These are phyloP conservation scores for Tyrophagus putrescentiae DNA, from an alignment of 1,140 invertebrate genomes.

Conservation along the genomic window DNA sequence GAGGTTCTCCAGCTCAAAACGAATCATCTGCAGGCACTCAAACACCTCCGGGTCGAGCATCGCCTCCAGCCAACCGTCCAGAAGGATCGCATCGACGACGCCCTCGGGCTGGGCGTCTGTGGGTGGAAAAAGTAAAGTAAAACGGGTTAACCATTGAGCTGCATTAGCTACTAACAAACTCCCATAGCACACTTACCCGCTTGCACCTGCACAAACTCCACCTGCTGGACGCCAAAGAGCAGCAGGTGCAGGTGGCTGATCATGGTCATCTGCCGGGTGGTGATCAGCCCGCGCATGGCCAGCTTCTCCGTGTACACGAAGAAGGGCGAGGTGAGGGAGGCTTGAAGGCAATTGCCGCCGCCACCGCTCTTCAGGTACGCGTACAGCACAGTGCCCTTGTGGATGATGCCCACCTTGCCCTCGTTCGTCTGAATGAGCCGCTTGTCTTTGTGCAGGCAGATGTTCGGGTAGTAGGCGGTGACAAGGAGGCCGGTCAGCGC, in stretches of 20 bases:
- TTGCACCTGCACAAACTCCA: no score
- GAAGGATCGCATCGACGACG: neutral
- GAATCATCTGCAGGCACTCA: neutral
- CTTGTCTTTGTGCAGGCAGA: constrained; percentile 87
- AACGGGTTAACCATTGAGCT: no score
- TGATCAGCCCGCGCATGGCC: constrained; percentile 78
- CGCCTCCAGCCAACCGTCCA: constrained; percentile 1
- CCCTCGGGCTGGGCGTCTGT: no score
- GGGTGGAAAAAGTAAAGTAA: no score
- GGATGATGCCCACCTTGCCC: constrained; percentile 78
- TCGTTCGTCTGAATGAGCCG: constrained; percentile 91
- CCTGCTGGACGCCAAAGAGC: constrained; percentile 74
- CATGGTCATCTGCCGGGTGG: constrained; percentile 94
- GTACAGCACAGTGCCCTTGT: constrained; percentile 94
- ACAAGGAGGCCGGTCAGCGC: constrained; percentile 56
- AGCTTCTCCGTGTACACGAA: constrained; percentile 97
- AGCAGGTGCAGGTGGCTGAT: constrained; percentile 81
- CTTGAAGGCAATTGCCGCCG: no score
- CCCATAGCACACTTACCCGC: no score
- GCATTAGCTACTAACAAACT: no score
- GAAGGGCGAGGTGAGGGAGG: constrained; percentile 74
- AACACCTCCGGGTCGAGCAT: neutral
- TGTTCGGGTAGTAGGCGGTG: constrained; percentile 88
- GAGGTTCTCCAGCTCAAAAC: neutral
- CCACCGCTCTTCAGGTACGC: constrained; percentile 45